These are phyloP conservation scores for Argynnis bischoffii DNA, from an alignment of 2,888 invertebrate genomes.

Conservation along the genomic window DNA sequence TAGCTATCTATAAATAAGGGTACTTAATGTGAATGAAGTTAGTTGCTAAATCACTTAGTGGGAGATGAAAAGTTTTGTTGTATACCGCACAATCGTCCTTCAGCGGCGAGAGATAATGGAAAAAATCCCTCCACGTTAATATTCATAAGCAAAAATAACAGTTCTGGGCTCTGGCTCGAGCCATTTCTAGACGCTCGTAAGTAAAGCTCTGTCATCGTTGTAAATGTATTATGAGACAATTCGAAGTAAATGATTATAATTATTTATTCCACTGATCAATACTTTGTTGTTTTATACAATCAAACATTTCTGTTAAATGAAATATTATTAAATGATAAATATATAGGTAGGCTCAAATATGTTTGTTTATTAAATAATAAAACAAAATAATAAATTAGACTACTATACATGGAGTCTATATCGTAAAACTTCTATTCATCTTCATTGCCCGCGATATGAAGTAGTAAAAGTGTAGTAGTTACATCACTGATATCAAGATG, in stretches of 20 bases:
- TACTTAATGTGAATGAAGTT: constrained; percentile 30
- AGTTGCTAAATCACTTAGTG: constrained; percentile 47
- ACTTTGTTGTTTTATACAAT: neutral
- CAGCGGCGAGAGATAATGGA: constrained; percentile 57
- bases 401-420: too few relatives aligned
- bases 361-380: too few relatives aligned
- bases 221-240: constrained; percentile 24
- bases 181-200: constrained; percentile 24
- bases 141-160: constrained; percentile 58
- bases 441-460: too few relatives aligned
- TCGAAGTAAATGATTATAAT: constrained; percentile 5
- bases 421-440: too few relatives aligned
- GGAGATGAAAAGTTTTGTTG: constrained; percentile 54
- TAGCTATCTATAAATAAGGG: constrained; percentile 27
- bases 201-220: constrained; percentile 30
- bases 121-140: constrained; percentile 63
- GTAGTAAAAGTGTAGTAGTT: too few relatives aligned
- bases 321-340: too few relatives aligned
- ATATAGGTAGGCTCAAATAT: too few relatives aligned
- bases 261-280: neutral
- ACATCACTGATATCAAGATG: too few relatives aligned
- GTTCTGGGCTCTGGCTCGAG: constrained; percentile 25
- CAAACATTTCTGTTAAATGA: too few relatives aligned
- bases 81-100: constrained; percentile 57
- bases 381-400: too few relatives aligned